These are phyloP conservation scores for Trachelus tabidus DNA, from an alignment of 2,888 invertebrate genomes.

Conservation along the genomic window DNA sequence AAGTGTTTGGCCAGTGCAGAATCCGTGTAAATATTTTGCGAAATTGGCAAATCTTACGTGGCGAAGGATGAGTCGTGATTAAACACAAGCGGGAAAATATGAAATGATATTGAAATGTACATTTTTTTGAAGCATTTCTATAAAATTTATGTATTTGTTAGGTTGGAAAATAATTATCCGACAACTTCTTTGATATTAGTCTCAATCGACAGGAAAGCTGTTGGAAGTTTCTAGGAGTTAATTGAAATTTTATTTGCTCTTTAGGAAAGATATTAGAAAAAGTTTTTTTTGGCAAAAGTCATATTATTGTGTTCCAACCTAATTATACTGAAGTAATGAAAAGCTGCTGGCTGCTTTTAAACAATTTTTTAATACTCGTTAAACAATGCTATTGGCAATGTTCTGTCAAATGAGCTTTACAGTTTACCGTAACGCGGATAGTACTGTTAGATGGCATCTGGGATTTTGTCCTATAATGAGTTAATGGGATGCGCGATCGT, in stretches of 20 bases:
- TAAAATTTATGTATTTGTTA: too few relatives aligned
- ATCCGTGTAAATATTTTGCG: background rate
- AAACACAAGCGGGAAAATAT: background rate
- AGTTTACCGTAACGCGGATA: background rate
- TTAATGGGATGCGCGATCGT: background rate
- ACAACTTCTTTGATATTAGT: too few relatives aligned
- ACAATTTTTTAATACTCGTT: background rate
- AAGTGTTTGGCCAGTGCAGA: constrained; percentile 13
- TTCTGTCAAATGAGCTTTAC: background rate
- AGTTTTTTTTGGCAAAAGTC: too few relatives aligned
- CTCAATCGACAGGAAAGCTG: too few relatives aligned
- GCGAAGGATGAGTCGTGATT: background rate
- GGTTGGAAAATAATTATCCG: too few relatives aligned
- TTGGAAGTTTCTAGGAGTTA: too few relatives aligned
- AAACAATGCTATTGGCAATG: background rate
- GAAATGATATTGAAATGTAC: background rate
- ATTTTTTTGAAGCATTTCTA: background rate
- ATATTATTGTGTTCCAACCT: too few relatives aligned
- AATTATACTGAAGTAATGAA: background rate
- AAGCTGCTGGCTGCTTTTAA: background rate
- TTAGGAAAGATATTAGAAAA: too few relatives aligned
- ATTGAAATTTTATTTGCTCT: too few relatives aligned
- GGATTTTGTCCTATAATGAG: background rate
- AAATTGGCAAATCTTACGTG: background rate
- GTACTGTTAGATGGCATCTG: background rate